These are phyloP conservation scores for Drosophila crucigera DNA, from an alignment of 2,888 invertebrate genomes.

Conservation along the genomic window DNA sequence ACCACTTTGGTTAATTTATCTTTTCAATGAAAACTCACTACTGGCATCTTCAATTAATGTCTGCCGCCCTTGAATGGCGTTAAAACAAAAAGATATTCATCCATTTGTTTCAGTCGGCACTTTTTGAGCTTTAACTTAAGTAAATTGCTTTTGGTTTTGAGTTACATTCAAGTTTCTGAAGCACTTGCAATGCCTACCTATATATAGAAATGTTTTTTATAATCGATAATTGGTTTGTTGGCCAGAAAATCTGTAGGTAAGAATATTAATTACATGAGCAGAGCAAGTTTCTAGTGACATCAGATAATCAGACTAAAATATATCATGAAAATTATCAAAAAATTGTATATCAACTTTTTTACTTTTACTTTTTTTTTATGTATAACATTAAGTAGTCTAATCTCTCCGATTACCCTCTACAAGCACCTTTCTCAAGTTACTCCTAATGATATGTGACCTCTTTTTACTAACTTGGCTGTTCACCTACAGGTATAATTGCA, in stretches of 20 bases:
- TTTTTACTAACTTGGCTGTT: slow-evolving; percentile 1
- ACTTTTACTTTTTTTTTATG: background rate
- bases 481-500: slow-evolving; percentile 11
- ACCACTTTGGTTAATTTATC: slow-evolving; percentile 62
- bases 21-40: slow-evolving; percentile 26
- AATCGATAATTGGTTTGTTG: slow-evolving; percentile 55
- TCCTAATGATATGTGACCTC: background rate
- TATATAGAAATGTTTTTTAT: slow-evolving; percentile 25
- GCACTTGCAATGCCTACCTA: slow-evolving; percentile 5
- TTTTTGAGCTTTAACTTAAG: slow-evolving; percentile 33
- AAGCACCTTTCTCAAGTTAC: background rate
- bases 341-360: background rate
- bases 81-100: slow-evolving; percentile 22
- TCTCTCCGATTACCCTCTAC: background rate
- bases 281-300: slow-evolving; percentile 1
- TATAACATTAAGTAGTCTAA: background rate
- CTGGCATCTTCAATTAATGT: slow-evolving; percentile 53
- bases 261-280: slow-evolving; percentile 28
- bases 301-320: background rate
- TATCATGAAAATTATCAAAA: background rate
- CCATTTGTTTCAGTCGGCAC: slow-evolving; percentile 5
- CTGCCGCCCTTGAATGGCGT: slow-evolving; percentile 15
- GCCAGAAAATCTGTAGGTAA: slow-evolving; percentile 37
- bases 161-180: slow-evolving; percentile 17
- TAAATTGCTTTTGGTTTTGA: slow-evolving; percentile 46